Evolutionary conservation across 2,113 vertebrate genomes (phyloP).

Genomic region (Dendrocopos noguchii): DNA sequence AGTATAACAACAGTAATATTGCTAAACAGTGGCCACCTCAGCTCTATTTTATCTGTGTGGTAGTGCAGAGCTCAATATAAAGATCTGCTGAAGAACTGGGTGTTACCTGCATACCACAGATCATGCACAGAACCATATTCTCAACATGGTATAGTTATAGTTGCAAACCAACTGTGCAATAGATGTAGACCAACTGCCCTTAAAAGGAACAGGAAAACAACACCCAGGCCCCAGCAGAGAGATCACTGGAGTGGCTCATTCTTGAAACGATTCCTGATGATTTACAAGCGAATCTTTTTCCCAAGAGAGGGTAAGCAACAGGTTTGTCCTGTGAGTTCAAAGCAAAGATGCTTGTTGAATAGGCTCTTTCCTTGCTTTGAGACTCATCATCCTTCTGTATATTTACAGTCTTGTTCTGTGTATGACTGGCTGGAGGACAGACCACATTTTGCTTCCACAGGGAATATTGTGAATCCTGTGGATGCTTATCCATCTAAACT

Average conservation of each 20-base stretch:
- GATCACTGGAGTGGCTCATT: background rate
- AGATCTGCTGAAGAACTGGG: background rate
- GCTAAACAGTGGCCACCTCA: background rate
- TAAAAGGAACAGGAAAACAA: background rate
- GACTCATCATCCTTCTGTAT: background rate
- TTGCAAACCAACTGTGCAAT: background rate
- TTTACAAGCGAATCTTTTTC: background rate
- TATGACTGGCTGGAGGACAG: background rate
- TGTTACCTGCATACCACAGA: background rate
- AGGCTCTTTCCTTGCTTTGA: background rate
- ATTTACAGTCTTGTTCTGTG: background rate
- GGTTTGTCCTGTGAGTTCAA: background rate
- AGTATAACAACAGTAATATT: background rate
- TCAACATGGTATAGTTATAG: background rate
- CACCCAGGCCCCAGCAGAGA: background rate
- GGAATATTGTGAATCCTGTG: background rate
- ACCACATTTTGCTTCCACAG: background rate
- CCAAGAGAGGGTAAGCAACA: background rate
- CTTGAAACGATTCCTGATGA: rapidly evolving
- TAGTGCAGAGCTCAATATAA: background rate
- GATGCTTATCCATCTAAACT: background rate
- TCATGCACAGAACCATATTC: background rate
- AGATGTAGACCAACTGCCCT: too few species aligned
- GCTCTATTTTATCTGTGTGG: rapidly evolving
- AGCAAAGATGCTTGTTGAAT: background rate